These are phyloP conservation scores for Drosophila subpulchrella DNA, from an alignment of 1,140 invertebrate species.

Conservation along the genomic window DNA sequence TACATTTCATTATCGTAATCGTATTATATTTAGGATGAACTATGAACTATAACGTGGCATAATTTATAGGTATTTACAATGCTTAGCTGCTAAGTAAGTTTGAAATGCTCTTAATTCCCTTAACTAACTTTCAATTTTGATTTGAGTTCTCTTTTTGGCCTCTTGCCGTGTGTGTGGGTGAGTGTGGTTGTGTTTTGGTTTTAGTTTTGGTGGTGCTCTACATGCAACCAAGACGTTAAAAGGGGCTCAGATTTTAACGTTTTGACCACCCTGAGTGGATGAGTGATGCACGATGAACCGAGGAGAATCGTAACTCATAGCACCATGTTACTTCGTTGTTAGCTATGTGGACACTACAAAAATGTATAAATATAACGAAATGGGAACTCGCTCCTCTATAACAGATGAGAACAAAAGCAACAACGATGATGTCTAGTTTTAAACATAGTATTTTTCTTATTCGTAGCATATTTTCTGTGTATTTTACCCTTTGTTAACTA, in stretches of 20 bases:
- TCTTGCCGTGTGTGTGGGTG: conserved; percentile 7
- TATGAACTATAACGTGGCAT: conserved; percentile 49
- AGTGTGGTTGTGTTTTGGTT: conserved; percentile 5
- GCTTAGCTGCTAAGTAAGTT: conserved; percentile 48
- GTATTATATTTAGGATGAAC: conserved; percentile 33
- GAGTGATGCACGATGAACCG: conserved; percentile 28
- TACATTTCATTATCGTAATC: conserved; percentile 57
- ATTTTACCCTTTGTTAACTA: conserved; percentile 64
- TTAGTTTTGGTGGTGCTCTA: conserved; percentile 28
- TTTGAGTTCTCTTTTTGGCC: conserved; percentile 29
- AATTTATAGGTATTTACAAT: conserved; percentile 60
- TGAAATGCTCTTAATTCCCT: conserved; percentile 40
- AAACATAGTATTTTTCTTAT: conserved; percentile 28
- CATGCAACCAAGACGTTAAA: conserved; percentile 73
- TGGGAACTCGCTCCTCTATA: conserved; percentile 16
- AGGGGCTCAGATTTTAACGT: conserved; percentile 83
- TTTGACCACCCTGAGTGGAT: conserved; percentile 51
- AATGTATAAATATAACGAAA: conserved; percentile 38
- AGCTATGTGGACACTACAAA: conserved; percentile 53
- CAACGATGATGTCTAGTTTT: conserved; percentile 46
- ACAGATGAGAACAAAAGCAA: conserved; percentile 28
- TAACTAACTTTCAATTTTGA: conserved; percentile 40
- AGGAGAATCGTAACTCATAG: conserved; percentile 73
- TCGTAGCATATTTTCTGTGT: conserved; percentile 22
- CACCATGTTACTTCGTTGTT: conserved; percentile 83